Base-by-base conservation (phyloP, 2,797 vertebrate species). In the Notolabrus celidotus region DNA sequence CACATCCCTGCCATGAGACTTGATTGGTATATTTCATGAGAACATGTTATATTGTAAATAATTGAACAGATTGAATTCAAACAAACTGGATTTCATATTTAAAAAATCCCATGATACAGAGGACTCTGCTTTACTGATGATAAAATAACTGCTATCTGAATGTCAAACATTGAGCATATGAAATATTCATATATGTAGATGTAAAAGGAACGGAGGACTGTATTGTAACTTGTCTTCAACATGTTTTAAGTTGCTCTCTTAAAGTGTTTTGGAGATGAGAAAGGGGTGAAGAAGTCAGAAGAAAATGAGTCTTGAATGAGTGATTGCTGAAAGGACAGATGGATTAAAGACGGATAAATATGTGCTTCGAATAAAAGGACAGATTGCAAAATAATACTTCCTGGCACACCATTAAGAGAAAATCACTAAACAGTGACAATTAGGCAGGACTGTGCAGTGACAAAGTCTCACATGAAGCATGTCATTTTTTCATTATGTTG, bases 401-500 rank as follows among this genome's bases (percentile, higher is more conserved):
- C 31, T 75, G 67, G 55, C 61, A 85, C 27, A 60, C 74, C 41
- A 66, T 84, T 71, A 80, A 58, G 42, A 33, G 49, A 23, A 75
- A 78, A 84, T 87, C 72, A 80, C 85, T 87, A 78, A 36, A 45
- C 54, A 38, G 54, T 66, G 74, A 79, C 62, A 71, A 80, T 79
- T 74, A 79, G 57, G 55, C 34, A 58, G 52, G 59, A 57, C 55
- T 52, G 50, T n/a, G 23, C 7, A 19, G 43, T 3, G 55, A 82
- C 71, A 74, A 76, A 82, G 71, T 68, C 54, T 79, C 49, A 65
- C 64, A 81, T 84, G 53, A 78, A 56, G 55, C 46, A 17, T 5
- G 33, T 43, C 64, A 52, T 86, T 84, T 77, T n/a, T 75, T 89
- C 75, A 87, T 86, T 31, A 80, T 61, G 59, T 46, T 80, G 75